Conservation (phyloP, 2,113 vertebrate genomes). For the Puma concolor region DNA sequence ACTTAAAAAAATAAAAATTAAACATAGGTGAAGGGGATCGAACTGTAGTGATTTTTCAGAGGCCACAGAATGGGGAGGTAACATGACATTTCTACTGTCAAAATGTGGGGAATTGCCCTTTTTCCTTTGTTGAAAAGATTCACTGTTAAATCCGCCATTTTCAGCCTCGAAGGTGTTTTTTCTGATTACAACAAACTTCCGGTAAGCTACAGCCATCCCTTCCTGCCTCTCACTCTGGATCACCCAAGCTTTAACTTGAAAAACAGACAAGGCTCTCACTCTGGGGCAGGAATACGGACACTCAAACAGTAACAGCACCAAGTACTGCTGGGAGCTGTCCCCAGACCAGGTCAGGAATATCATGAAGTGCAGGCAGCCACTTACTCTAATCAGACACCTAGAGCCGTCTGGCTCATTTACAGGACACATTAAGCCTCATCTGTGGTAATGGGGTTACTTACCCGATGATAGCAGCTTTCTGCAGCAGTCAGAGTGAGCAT, state of each 20-base stretch:
- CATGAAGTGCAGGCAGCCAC: conserved; percentile 60
- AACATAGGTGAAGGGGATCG: not conserved
- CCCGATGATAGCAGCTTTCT: conserved; percentile 96
- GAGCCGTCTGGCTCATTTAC: conserved; percentile 62
- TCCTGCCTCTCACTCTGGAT: not conserved
- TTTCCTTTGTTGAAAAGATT: conserved; percentile 2
- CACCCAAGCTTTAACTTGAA: not conserved
- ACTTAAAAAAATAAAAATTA: conserved; percentile 59
- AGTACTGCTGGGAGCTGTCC: not conserved
- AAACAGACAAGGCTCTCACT: conserved; percentile 27
- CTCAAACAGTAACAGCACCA: not conserved
- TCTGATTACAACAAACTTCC: not conserved
- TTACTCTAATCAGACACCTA: conserved; percentile 52
- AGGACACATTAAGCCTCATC: not conserved
- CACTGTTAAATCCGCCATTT: not conserved
- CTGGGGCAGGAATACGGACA: not conserved
- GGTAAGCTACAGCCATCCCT: not conserved
- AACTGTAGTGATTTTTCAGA: not conserved
- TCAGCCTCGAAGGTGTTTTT: not conserved
- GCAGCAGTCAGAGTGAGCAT: conserved; percentile 97
- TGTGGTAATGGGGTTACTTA: conserved; percentile 79
- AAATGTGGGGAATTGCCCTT: not conserved
- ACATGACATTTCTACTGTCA: not conserved
- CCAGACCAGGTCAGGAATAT: not conserved
- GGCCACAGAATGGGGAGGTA: not conserved